A percentile compares a stretch with the other conserved stretches of the same genome.
Conservation (phyloP, 2,888 invertebrate genomes). For the Amiota mariae region DNA sequence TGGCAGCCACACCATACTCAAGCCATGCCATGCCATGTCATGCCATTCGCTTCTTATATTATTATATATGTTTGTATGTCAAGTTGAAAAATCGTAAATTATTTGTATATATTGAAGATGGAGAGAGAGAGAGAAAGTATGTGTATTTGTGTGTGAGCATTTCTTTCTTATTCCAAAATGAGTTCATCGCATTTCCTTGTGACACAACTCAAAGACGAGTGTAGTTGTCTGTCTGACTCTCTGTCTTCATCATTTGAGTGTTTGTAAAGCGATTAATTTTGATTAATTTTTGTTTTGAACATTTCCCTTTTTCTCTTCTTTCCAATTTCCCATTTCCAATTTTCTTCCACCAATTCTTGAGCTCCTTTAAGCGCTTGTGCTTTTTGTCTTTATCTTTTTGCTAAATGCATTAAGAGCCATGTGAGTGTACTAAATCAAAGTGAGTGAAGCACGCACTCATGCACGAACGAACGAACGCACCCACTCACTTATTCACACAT, state of each 20-base stretch:
- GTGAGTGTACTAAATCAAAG: neutral
- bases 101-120: neutral
- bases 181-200: neutral
- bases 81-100: slow-evolving; percentile 10
- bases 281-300: neutral
- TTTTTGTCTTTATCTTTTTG: neutral
- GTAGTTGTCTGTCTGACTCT: neutral
- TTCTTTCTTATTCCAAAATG: neutral
- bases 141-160: neutral
- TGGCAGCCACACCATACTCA: no score
- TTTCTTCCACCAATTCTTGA: no score
- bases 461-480: no score
- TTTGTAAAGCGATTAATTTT: slow-evolving; percentile 10
- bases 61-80: neutral
- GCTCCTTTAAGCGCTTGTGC: neutral
- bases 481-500: neutral
- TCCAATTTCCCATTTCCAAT: neutral
- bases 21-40: no score
- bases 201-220: neutral
- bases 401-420: neutral
- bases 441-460: neutral
- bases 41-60: no score
- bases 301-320: neutral
- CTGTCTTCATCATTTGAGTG: neutral
- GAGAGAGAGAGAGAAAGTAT: neutral